Base-by-base conservation (phyloP, 92 coral and sea anemone genomes). In the Actinostola sp. region DNA sequence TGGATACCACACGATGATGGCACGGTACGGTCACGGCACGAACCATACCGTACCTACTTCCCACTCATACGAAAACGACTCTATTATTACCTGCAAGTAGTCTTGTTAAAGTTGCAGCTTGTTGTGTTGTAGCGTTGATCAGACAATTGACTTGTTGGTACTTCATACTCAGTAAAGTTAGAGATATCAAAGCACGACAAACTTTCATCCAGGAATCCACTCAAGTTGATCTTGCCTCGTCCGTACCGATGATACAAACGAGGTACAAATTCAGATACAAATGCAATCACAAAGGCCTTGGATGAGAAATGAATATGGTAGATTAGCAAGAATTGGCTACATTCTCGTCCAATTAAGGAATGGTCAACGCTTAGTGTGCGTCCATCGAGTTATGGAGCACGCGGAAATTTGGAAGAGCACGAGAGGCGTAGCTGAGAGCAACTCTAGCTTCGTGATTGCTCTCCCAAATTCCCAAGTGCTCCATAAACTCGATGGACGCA, bases 191-290 rank as follows among this genome's bases (percentile, higher is more conserved):
- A 94, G 54, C 97, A 94, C 15, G 98, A 94, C 63, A 94, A 62
- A 57, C 95, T 88, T 60, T 76, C 61, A 63, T 94, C 87, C 9
- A 94, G 88, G 65, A 88, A 94, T 19, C 92, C 95, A 45, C 75
- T 77, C 35, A 94, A 68, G 17, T 82, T 88, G 24, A 73, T 77
- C 10, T 80, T 54, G 29, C 84, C 76, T 6, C 57, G 46, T 9
- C 88, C 91, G 68, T 75, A 78, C 45, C 86, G 80, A 77, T 91
- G 89, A 77, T 94, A 94, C 66, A 91, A 60, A 17, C 98, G 86
- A 41, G 98, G 98, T 7, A 94, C 92, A 48, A 94, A 94, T 84
- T 94, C 98, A 2, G 98, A 94, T 31, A 94, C 98, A 55, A 94
- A 94, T 4, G 98, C 98, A 20, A 94, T 90, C 39, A 92, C 89